These are phyloP conservation scores for Meteorus cinctellus DNA, from an alignment of 2,888 invertebrate species.

Conservation along the genomic window DNA sequence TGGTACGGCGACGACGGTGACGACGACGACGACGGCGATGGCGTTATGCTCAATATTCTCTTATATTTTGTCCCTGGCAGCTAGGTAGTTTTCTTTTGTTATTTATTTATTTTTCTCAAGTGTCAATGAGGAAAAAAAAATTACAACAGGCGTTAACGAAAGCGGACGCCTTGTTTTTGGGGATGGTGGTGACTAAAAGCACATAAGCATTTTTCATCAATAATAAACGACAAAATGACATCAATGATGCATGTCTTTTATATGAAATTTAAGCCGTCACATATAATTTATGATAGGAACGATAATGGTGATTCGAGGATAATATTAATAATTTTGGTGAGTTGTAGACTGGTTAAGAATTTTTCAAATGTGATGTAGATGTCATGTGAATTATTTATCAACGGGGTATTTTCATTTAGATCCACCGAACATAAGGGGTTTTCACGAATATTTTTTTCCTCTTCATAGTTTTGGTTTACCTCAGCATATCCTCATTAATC, in stretches of 20 bases:
- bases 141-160: constrained; percentile 8
- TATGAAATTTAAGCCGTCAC: not conserved
- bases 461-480: no score
- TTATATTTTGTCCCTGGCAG: constrained; percentile 41
- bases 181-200: not conserved
- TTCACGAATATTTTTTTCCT: no score
- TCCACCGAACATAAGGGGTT: no score
- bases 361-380: no score
- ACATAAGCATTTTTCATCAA: constrained; percentile 2
- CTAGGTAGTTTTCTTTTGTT: constrained; percentile 32
- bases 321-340: no score
- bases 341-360: no score
- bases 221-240: constrained; percentile 20
- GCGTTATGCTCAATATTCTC: constrained; percentile 47
- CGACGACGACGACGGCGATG: constrained; percentile 5
- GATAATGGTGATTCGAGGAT: no score
- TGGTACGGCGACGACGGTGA: not conserved
- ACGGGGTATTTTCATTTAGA: no score
- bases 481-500: no score
- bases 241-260: not conserved
- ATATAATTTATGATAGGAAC: not conserved
- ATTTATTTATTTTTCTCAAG: not conserved
- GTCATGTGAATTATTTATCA: no score
- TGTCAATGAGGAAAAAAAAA: constrained; percentile 11
- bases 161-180: constrained; percentile 1